Percentiles rank a stretch among this genome's conserved stretches.
phyloP scores from a whole-genome alignment of 2,888 invertebrate genomes.

The Nemoura dubitans region DNA sequence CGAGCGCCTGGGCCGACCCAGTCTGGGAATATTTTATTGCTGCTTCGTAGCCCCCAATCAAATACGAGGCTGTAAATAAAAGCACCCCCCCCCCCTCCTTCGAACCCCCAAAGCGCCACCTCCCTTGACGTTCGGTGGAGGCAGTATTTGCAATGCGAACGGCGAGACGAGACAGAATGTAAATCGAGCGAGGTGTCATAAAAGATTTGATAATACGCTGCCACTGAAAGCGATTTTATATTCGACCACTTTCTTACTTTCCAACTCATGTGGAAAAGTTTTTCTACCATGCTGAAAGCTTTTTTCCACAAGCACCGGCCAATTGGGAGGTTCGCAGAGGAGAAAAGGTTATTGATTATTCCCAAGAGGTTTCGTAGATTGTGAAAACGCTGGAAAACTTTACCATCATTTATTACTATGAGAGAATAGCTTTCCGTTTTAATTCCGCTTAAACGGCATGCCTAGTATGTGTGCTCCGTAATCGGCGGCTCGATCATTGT shows the following conservation, averaged over 20 bases:
- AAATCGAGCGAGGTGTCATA: not conserved
- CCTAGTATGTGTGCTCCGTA: not conserved
- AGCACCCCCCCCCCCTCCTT: no score
- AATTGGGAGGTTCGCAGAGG: not conserved
- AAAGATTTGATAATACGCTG: not conserved
- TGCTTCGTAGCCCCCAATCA: not conserved
- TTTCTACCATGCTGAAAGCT: not conserved
- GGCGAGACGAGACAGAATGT: not conserved
- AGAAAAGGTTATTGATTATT: slow-evolving; percentile 12
- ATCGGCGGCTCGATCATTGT: no score
- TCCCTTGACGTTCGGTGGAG: not conserved
- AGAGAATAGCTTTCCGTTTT: not conserved
- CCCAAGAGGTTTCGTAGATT: slow-evolving; percentile 7
- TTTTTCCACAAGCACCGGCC: not conserved
- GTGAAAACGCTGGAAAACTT: not conserved
- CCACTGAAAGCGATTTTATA: not conserved
- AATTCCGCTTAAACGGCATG: not conserved
- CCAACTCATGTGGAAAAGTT: not conserved
- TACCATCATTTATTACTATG: not conserved
- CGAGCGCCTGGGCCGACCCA: not conserved
- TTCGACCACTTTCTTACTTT: not conserved
- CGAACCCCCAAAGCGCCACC: no score
- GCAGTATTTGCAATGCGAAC: not conserved
- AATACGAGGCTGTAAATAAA: no score
- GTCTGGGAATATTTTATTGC: not conserved